phyloP scores from a whole-genome alignment of 2,113 vertebrate species.

The Stigmatopora nigra region DNA sequence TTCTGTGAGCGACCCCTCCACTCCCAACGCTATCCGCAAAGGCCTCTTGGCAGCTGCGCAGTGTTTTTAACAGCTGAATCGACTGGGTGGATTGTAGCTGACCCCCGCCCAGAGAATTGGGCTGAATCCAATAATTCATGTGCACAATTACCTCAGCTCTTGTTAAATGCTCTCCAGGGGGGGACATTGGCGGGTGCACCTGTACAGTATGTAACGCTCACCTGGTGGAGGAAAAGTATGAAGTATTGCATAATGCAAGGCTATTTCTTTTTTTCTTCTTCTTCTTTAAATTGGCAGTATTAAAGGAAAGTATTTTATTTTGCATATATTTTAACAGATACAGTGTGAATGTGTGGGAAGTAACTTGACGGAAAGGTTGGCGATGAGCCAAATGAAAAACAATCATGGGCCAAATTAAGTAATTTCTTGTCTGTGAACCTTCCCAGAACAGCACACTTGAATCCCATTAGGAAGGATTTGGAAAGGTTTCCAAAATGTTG shows the following conservation, averaged over 20 bases:
- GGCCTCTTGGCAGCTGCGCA: slow-evolving; percentile 40
- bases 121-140: slow-evolving; percentile 34
- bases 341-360: slow-evolving; percentile 16
- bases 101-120: slow-evolving; percentile 39
- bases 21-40: slow-evolving; percentile 21
- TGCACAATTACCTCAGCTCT: slow-evolving; percentile 16
- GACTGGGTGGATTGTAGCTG: slow-evolving; percentile 33
- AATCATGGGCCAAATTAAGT: slow-evolving; percentile 28
- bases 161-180: slow-evolving; percentile 10
- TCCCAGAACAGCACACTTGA: slow-evolving; percentile 24
- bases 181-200: background rate
- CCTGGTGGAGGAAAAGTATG: background rate
- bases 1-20: slow-evolving; percentile 18
- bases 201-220: background rate
- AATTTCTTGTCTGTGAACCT: slow-evolving; percentile 21
- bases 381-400: slow-evolving; percentile 29
- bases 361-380: slow-evolving; percentile 20
- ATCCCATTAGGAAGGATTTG: slow-evolving; percentile 35
- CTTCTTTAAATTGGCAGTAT: slow-evolving; percentile 21
- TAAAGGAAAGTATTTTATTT: slow-evolving; percentile 32
- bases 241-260: background rate
- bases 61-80: slow-evolving; percentile 49
- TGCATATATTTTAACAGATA: slow-evolving; percentile 26
- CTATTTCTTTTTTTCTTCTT: background rate
- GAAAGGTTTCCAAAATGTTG: slow-evolving; percentile 34